Evolutionary conservation across 1,140 invertebrate species (phyloP).

Genomic region (Drosophila paulistorum): DNA sequence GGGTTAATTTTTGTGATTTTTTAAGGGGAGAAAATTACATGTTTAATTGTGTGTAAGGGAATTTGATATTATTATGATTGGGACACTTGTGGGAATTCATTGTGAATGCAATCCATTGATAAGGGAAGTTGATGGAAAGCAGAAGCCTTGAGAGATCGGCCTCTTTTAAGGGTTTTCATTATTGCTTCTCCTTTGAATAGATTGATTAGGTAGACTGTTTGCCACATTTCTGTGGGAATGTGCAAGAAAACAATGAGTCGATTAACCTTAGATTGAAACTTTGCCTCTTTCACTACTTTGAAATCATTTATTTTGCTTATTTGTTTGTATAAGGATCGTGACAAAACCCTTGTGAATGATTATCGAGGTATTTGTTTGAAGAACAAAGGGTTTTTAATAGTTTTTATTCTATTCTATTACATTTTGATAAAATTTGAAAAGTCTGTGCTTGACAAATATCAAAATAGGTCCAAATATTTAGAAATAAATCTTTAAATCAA

Average conservation of each 20-base stretch:
- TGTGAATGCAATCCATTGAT: constrained; percentile 7
- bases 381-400: no score
- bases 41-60: constrained; percentile 47
- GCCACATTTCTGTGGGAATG: background rate
- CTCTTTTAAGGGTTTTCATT: constrained; percentile 26
- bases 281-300: no score
- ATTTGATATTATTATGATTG: constrained; percentile 51
- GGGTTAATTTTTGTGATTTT: constrained; percentile 20
- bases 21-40: constrained; percentile 35
- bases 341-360: no score
- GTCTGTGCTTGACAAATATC: no score
- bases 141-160: background rate
- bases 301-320: no score
- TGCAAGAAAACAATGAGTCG: constrained; percentile 1
- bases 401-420: no score
- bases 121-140: constrained; percentile 21
- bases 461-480: no score
- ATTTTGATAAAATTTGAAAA: no score
- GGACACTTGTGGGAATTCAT: constrained; percentile 49
- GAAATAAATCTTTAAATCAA: no score
- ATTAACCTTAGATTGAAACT: background rate
- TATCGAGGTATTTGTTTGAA: no score
- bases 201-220: background rate
- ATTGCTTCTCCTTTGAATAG: constrained; percentile 10
- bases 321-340: no score